phyloP scores from a whole-genome alignment of 2,888 invertebrate species.

The Allolobophora icterica region DNA sequence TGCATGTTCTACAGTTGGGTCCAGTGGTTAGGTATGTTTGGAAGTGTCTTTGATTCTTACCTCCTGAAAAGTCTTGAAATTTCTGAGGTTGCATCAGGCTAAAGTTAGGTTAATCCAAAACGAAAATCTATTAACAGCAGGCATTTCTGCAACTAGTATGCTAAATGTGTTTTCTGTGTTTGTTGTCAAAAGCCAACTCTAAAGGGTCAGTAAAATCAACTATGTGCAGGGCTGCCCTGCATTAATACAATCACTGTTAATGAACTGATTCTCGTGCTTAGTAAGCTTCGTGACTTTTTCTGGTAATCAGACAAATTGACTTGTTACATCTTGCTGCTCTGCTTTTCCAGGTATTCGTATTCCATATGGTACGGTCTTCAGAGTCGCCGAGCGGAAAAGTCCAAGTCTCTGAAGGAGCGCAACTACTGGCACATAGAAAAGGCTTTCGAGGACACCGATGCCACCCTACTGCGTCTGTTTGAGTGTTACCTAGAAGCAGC shows the following conservation, averaged over 20 bases:
- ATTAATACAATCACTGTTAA: not conserved
- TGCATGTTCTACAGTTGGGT: slow-evolving; percentile 44
- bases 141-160: no score
- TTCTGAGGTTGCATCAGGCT: not conserved
- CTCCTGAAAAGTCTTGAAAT: not conserved
- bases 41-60: slow-evolving; percentile 19
- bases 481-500: slow-evolving; percentile 77
- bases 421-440: slow-evolving; percentile 43
- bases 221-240: no score
- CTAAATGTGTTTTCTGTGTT: no score
- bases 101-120: not conserved
- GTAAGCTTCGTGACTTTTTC: not conserved
- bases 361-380: slow-evolving; percentile 44
- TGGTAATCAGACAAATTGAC: not conserved
- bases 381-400: slow-evolving; percentile 39
- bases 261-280: not conserved
- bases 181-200: no score
- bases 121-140: no score
- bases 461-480: slow-evolving; percentile 75
- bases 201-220: no score
- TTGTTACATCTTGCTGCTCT: not conserved
- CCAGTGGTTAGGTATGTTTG: slow-evolving; percentile 44
- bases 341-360: slow-evolving; percentile 48
- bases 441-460: slow-evolving; percentile 68
- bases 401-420: not conserved